Conservation (phyloP, 2,888 invertebrate species). For the Colletes collaris region DNA sequence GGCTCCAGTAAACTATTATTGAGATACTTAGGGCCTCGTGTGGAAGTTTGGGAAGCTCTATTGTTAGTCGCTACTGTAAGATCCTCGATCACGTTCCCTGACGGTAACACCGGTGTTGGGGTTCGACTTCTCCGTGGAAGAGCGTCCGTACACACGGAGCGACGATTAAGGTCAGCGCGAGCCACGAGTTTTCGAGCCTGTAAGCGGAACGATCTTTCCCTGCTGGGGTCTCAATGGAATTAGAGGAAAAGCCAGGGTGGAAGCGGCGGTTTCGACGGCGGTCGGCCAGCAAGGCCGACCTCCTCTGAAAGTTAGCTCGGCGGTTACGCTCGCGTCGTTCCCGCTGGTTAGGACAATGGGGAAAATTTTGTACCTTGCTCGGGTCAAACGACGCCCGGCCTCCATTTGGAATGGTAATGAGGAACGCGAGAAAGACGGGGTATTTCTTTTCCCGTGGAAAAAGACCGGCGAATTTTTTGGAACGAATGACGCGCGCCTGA, state of each 20-base stretch:
- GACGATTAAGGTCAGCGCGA: slow-evolving; percentile 58
- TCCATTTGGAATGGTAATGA: slow-evolving; percentile 54
- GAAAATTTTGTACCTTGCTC: slow-evolving; percentile 31
- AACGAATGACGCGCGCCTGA: slow-evolving; percentile 23
- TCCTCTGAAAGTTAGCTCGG: slow-evolving; percentile 36
- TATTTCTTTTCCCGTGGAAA: slow-evolving; percentile 4
- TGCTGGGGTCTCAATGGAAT: slow-evolving; percentile 53
- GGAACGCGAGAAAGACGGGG: slow-evolving; percentile 23
- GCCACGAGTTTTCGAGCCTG: slow-evolving; percentile 36
- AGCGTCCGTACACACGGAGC: slow-evolving; percentile 21
- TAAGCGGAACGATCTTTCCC: slow-evolving; percentile 41
- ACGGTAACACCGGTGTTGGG: slow-evolving; percentile 8
- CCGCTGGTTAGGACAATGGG: slow-evolving; percentile 43
- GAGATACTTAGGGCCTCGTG: too few species aligned
- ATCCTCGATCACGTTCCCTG: slow-evolving; percentile 31
- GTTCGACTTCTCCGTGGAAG: slow-evolving; percentile 30
- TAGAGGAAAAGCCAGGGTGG: slow-evolving; percentile 51
- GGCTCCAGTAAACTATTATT: too few species aligned
- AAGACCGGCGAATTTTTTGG: neutral
- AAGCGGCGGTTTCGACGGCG: slow-evolving; percentile 38
- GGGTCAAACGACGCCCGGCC: slow-evolving; percentile 36
- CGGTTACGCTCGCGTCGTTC: slow-evolving; percentile 37
- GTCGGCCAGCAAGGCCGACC: slow-evolving; percentile 4
- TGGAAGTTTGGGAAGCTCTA: too few species aligned
- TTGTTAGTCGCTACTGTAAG: neutral